Conservation (phyloP, 2,888 invertebrate genomes). For the Zonitis immaculata region DNA sequence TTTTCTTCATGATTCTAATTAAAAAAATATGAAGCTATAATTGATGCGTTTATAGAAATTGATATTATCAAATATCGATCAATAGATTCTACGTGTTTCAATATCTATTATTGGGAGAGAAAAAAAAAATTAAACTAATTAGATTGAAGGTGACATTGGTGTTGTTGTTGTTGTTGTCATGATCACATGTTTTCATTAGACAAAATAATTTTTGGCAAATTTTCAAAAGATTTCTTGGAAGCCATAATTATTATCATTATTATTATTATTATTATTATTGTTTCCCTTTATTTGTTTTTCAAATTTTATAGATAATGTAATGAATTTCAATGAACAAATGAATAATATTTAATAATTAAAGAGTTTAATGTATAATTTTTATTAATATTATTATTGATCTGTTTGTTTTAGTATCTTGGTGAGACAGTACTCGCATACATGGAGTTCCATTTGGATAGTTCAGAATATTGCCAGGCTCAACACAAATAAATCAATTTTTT, state of each 20-base stretch:
- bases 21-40: no score
- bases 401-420: conserved; percentile 71
- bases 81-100: neutral
- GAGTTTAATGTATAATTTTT: no score
- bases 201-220: conserved; percentile 25
- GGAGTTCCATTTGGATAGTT: conserved; percentile 98
- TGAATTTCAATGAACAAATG: no score
- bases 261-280: conserved; percentile 10
- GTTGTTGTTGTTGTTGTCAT: conserved; percentile 24
- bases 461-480: conserved; percentile 98
- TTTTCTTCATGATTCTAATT: no score
- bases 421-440: conserved; percentile 90
- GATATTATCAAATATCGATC: neutral
- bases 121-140: conserved; percentile 9
- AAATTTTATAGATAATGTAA: neutral
- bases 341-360: no score
- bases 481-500: conserved; percentile 70
- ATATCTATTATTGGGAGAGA: neutral
- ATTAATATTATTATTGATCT: conserved; percentile 15
- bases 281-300: neutral
- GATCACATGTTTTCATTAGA: conserved; percentile 28
- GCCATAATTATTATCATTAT: conserved; percentile 26
- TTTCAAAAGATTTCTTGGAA: conserved; percentile 26
- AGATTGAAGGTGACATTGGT: conserved; percentile 32
- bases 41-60: neutral